phyloP scores from a whole-genome alignment of 2,113 vertebrate genomes.

The Scolopax mira region DNA sequence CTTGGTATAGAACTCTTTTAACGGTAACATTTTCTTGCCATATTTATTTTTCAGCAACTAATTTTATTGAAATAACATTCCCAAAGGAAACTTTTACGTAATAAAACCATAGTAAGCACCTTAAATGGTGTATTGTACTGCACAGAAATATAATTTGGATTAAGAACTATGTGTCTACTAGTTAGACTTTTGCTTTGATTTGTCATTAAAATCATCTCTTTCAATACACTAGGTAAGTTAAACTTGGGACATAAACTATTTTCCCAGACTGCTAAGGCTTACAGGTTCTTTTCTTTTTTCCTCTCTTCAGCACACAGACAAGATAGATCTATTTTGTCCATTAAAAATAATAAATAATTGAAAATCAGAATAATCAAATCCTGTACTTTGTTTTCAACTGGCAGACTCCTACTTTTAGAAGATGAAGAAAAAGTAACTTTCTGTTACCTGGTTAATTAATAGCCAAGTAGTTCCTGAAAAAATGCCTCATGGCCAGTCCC shows the following conservation, averaged over 20 bases:
- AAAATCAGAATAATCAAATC: background rate
- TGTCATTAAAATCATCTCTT: background rate
- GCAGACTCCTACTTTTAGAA: background rate
- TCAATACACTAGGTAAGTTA: background rate
- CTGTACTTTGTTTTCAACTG: background rate
- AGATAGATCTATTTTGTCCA: background rate
- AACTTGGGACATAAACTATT: background rate
- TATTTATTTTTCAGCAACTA: background rate
- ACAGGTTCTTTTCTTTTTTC: background rate
- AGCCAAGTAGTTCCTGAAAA: no score
- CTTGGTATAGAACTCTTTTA: background rate
- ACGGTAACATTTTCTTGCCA: background rate
- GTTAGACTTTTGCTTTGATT: background rate
- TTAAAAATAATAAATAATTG: background rate
- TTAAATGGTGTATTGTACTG: background rate
- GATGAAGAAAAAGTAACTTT: background rate
- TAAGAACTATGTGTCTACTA: background rate
- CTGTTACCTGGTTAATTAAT: background rate
- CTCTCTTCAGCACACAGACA: background rate
- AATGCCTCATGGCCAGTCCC: rapidly evolving
- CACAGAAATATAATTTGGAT: background rate
- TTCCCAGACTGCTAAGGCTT: background rate
- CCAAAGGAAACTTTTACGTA: background rate
- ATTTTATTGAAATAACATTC: background rate
- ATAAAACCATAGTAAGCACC: background rate